Base-by-base conservation (phyloP, 2,888 invertebrate genomes). In the Eupithecia insigniata region DNA sequence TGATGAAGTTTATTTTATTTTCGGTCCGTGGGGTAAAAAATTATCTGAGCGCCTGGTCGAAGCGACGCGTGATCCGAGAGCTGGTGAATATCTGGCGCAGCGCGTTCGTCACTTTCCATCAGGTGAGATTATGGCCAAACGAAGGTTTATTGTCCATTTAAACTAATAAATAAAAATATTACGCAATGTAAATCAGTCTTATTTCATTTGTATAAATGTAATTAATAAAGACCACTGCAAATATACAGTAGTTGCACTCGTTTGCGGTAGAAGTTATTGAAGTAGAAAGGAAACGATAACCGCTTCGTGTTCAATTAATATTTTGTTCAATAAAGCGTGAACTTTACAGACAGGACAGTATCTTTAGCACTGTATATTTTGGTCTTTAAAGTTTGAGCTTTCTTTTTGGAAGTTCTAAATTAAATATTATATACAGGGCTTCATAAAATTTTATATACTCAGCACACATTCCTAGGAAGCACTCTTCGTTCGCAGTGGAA, bases 1-100 rank as follows among this genome's bases (percentile, higher is more conserved):
- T n/a, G 61, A n/a, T 34, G 61, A 62, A 32, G 61, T 62, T 62
- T 34, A 8, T 61, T 62, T 62, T 60, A 22, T 62, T n/a, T n/a
- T n/a, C n/a, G n/a, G n/a, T n/a, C n/a, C n/a, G n/a, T n/a, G n/a
- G n/a, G n/a, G n/a, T n/a, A n/a, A n/a, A n/a, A n/a, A n/a, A n/a
- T n/a, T n/a, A n/a, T n/a, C n/a, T n/a, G n/a, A n/a, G n/a, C n/a
- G n/a, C n/a, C n/a, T n/a, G n/a, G n/a, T n/a, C n/a, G n/a, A n/a
- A n/a, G n/a, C n/a, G n/a, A n/a, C n/a, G n/a, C n/a, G n/a, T n/a
- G n/a, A n/a, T n/a, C n/a, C n/a, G n/a, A n/a, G n/a, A n/a, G n/a
- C n/a, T n/a, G n/a, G n/a, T n/a, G n/a, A n/a, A n/a, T n/a, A n/a
- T n/a, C n/a, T n/a, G n/a, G n/a, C n/a, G n/a, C n/a, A n/a, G n/a